Percentiles rank a stretch among this genome's conserved stretches.
Evolutionary conservation across 1,140 invertebrate species (phyloP).

Genomic region (Bemisia tabaci): DNA sequence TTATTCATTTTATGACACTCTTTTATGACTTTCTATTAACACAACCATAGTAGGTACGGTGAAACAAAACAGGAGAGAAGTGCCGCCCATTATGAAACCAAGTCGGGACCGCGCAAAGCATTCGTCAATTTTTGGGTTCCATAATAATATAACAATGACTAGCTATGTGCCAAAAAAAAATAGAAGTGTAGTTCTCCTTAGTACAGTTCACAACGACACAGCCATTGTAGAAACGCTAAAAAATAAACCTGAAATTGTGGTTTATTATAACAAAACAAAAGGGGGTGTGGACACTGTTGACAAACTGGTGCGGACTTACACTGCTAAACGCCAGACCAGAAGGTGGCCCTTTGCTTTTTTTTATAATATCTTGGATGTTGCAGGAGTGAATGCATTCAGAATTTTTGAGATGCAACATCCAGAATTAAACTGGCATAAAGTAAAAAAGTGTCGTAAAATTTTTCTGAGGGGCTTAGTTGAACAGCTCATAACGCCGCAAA

Average conservation of each 20-base stretch:
- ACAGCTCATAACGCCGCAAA: too few species aligned
- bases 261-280: conserved; percentile 32
- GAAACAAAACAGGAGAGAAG: conserved; percentile 16
- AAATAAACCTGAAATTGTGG: conserved; percentile 30
- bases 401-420: too few species aligned
- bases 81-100: conserved; percentile 16
- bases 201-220: conserved; percentile 4
- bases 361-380: conserved; percentile 35
- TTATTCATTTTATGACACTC: neutral
- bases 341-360: conserved; percentile 38
- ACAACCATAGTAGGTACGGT: conserved; percentile 20
- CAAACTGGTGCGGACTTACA: conserved; percentile 33
- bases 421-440: too few species aligned
- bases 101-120: neutral
- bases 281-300: conserved; percentile 33
- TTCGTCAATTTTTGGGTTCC: conserved; percentile 5
- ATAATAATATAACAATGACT: neutral
- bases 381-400: conserved; percentile 17
- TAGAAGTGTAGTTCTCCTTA: conserved; percentile 1
- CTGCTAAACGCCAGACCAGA: conserved; percentile 32
- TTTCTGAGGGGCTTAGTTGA: too few species aligned
- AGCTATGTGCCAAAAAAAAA: conserved; percentile 6
- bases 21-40: too few species aligned
- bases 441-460: too few species aligned
- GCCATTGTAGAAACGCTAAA: conserved; percentile 14